Evolutionary conservation across 1,140 invertebrate species (phyloP).

Genomic region (Halesus radiatus): DNA sequence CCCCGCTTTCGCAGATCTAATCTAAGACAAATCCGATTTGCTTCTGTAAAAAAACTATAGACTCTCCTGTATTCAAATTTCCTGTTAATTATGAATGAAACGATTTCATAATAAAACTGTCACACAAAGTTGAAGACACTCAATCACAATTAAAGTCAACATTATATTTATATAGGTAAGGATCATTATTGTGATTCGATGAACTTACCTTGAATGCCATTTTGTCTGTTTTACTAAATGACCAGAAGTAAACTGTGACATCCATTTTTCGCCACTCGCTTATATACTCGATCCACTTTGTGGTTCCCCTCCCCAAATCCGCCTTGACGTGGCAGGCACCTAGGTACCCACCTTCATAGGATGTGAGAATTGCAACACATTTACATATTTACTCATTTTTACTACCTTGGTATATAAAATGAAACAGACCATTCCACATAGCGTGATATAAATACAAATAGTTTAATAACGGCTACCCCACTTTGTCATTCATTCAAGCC

Average conservation of each 20-base stretch:
- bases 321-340: neutral
- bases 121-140: neutral
- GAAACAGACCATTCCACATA: too few species aligned
- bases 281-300: conserved; percentile 49
- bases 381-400: too few species aligned
- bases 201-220: conserved; percentile 56
- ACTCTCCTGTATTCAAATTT: too few species aligned
- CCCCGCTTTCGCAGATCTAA: too few species aligned
- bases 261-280: conserved; percentile 11
- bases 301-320: conserved; percentile 7
- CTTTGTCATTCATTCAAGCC: neutral
- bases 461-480: neutral
- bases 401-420: neutral
- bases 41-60: too few species aligned
- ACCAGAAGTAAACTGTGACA: conserved; percentile 51
- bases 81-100: too few species aligned
- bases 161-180: too few species aligned
- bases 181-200: too few species aligned
- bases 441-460: too few species aligned
- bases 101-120: neutral
- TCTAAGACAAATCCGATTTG: too few species aligned
- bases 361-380: neutral
- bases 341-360: neutral
- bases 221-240: conserved; percentile 45
- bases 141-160: neutral